phyloP scores from a whole-genome alignment of 2,888 invertebrate genomes.

The Lysandra coridon region DNA sequence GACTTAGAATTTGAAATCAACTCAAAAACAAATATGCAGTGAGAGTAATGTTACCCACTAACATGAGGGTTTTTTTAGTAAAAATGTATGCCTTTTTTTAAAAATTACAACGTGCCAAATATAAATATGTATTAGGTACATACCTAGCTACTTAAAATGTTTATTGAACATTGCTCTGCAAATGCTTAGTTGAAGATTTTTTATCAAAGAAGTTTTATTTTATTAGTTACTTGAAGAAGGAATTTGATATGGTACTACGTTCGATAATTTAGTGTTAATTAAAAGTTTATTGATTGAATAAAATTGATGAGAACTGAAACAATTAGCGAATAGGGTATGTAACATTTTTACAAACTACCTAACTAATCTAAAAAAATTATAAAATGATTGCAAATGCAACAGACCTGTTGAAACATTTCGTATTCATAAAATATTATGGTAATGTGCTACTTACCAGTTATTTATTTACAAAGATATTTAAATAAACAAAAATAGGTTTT shows the following conservation, averaged over 20 bases:
- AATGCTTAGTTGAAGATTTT: neutral
- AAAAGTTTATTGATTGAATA: neutral
- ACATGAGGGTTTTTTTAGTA: neutral
- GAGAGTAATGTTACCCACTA: neutral
- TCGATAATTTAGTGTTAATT: neutral
- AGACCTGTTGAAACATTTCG: neutral
- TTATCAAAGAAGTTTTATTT: no score
- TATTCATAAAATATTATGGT: neutral
- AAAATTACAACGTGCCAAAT: neutral
- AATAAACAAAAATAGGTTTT: neutral
- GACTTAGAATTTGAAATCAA: constrained; percentile 23
- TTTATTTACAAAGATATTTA: neutral
- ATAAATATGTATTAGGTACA: neutral
- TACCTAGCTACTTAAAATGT: neutral
- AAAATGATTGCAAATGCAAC: neutral
- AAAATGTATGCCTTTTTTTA: neutral
- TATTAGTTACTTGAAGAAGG: neutral
- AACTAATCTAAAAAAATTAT: neutral
- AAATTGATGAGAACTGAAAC: neutral
- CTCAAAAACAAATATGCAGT: constrained; percentile 27
- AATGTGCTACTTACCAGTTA: neutral
- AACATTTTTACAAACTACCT: neutral
- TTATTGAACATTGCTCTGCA: neutral
- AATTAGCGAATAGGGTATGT: neutral
- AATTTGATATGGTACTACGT: neutral